Conservation (phyloP, 2,797 vertebrate species). For the Graptemys geographica region DNA sequence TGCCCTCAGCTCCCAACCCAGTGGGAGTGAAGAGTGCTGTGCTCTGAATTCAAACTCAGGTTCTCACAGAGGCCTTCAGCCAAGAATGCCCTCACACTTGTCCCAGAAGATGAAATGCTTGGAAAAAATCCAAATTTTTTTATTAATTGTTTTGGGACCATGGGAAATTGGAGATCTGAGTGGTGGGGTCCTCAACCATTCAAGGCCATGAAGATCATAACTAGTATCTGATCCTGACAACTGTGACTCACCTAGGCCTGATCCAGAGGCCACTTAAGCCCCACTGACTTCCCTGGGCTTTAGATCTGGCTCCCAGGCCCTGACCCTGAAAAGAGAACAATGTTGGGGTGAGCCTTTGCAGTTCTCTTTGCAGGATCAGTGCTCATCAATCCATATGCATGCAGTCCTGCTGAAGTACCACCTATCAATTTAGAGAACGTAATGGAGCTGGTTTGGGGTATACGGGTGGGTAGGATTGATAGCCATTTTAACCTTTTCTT, state of each 20-base stretch:
- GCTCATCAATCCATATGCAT: background rate
- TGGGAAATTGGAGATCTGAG: background rate
- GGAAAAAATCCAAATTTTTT: background rate
- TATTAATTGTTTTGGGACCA: background rate
- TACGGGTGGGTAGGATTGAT: background rate
- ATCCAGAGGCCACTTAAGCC: background rate
- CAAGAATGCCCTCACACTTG: background rate
- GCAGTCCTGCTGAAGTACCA: background rate
- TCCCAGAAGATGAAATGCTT: background rate
- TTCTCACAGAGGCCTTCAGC: background rate
- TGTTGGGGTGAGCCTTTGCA: background rate
- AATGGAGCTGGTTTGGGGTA: background rate
- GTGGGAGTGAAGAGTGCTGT: background rate
- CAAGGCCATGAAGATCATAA: background rate
- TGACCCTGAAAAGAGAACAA: background rate
- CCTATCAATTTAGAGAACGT: background rate
- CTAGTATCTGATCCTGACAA: background rate
- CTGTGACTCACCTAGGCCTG: background rate
- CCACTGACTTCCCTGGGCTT: background rate
- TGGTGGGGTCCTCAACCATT: background rate
- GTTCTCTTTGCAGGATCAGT: background rate
- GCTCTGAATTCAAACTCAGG: background rate
- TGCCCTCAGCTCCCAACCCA: background rate
- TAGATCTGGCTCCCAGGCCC: background rate
- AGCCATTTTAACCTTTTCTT: background rate